Percentiles rank a stretch among this genome's conserved stretches.
Conservation (phyloP, 2,113 vertebrate genomes). For the Okapia johnstoni region DNA sequence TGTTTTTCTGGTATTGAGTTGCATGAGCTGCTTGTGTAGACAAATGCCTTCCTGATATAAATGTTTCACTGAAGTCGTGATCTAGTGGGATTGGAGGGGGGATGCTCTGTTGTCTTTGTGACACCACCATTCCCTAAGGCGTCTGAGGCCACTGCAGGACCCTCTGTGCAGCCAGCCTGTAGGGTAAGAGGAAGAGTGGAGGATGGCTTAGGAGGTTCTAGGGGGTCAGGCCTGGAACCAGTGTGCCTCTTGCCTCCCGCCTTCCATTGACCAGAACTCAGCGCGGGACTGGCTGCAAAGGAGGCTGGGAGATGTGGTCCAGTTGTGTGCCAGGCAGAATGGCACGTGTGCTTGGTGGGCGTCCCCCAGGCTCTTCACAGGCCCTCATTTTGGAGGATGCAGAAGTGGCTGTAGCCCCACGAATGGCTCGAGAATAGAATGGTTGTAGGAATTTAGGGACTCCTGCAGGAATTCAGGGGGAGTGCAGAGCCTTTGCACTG, state of each 20-base stretch:
- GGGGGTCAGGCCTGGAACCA: neutral
- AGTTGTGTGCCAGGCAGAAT: neutral
- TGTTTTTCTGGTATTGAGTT: neutral
- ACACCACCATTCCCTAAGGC: neutral
- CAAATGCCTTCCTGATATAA: neutral
- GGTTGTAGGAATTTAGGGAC: neutral
- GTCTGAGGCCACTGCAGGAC: neutral
- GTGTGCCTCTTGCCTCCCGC: neutral
- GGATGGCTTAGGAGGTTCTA: neutral
- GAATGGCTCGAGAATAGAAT: neutral
- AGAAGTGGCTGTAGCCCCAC: neutral
- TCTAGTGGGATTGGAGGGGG: rapidly evolving
- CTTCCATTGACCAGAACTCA: neutral
- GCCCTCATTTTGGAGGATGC: neutral
- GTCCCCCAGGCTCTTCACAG: rapidly evolving
- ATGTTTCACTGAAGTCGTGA: neutral
- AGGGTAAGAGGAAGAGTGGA: neutral
- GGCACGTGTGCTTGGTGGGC: neutral
- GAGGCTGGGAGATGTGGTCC: neutral
- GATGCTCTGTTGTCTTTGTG: neutral
- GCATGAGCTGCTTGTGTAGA: neutral
- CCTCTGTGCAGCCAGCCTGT: neutral
- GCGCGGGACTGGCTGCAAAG: neutral
- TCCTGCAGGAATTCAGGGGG: neutral
- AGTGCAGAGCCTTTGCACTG: neutral